Evolutionary conservation across 2,113 vertebrate genomes (phyloP), one percentile per base, ranked within the genome.

Genomic region (Butorides virescens): DNA sequence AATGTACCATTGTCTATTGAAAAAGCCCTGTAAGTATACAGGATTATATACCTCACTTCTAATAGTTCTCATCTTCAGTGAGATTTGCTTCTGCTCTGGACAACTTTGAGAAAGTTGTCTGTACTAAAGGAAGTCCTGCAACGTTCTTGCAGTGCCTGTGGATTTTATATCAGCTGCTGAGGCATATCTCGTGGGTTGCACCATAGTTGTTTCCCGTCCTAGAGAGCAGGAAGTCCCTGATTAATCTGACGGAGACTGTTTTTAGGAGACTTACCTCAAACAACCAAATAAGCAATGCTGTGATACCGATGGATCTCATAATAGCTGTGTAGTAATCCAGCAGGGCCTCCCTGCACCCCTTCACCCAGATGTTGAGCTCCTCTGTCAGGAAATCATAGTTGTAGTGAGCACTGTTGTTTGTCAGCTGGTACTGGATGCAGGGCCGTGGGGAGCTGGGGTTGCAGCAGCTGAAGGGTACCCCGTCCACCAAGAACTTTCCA

Each of bases 401-500:
- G 97, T 98, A 99, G 96, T 99, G 98, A 76, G 99, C 99, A 0
- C 98, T 98, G 97, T 98, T 99, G 98, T 99, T 99, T 46, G 97
- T 98, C 91, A 99, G 97, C 86, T 98, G 98, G 89, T 98, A 97
- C 95, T 99, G 99, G 94, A 99, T 99, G 79, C 99, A 99, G 75
- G 99, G 98, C 76, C 99, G 97, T 0, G 99, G 99, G 5, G 98
- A 99, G 97, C 97, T 98, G 12, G 97, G 92, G 89, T 99, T 99
- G 93, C 99, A 99, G 97, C 99, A 99, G 97, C 99, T 99, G 97
- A 99, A 99, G 63, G 99, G 99, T 3, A 99, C 98, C 7, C 98
- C 98, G 9, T 99, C 98, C 96, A 98, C 94, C 96, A 99, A 93
- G 95, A 98, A 99, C 95, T 98, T 99, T 6, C 99, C 98, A 39